Evolutionary conservation across 64 coral and sea anemone genomes (phyloP).

Genomic region (Cladopsammia gracilis): DNA sequence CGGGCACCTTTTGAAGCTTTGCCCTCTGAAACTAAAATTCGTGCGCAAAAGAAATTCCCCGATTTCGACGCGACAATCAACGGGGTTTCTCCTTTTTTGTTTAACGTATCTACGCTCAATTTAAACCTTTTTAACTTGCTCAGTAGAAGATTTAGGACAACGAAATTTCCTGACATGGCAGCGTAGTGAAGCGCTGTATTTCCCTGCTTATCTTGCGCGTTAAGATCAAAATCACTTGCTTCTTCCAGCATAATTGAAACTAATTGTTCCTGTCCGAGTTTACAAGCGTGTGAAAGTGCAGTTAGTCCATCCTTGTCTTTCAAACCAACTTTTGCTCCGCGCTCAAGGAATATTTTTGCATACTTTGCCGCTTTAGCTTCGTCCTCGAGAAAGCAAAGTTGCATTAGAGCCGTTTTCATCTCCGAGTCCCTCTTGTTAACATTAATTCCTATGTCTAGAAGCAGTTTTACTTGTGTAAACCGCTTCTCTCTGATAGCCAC

Average conservation of each 20-base stretch:
- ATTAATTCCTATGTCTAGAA: constrained; percentile 73
- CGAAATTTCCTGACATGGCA: constrained; percentile 79
- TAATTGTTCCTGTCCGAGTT: constrained; percentile 72
- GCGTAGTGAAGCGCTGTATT: constrained; percentile 80
- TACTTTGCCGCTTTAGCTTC: constrained; percentile 75
- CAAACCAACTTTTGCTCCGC: constrained; percentile 71
- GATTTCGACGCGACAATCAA: constrained; percentile 74
- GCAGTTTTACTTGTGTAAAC: constrained; percentile 77
- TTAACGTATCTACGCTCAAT: constrained; percentile 75
- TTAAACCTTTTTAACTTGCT: constrained; percentile 75
- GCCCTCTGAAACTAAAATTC: constrained; percentile 77
- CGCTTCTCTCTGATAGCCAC: constrained; percentile 67
- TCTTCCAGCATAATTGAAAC: constrained; percentile 80
- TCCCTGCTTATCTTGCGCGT: constrained; percentile 66
- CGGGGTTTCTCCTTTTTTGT: constrained; percentile 80
- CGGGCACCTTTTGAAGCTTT: constrained; percentile 76
- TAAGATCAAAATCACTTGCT: constrained; percentile 68
- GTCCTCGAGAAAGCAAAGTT: constrained; percentile 85
- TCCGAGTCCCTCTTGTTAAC: constrained; percentile 65
- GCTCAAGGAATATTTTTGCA: constrained; percentile 41
- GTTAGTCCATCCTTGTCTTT: constrained; percentile 65
- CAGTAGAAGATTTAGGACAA: constrained; percentile 76
- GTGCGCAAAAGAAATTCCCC: constrained; percentile 77
- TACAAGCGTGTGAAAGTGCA: constrained; percentile 72
- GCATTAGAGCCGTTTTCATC: constrained; percentile 73